Conservation (phyloP, 2,797 vertebrate genomes). For the Dipus sagitta region DNA sequence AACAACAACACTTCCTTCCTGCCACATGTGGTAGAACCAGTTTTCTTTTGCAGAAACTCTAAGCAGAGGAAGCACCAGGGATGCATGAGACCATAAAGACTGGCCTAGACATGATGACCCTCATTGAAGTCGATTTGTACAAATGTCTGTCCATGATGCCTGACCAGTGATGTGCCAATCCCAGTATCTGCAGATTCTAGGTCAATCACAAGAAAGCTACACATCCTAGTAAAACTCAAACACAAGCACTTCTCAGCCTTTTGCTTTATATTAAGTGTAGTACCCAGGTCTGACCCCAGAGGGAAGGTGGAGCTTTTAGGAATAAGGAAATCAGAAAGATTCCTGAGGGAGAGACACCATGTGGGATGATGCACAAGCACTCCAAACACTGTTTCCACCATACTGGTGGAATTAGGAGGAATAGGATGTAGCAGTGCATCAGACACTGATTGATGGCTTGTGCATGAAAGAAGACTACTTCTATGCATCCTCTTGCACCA, state of each 20-base stretch:
- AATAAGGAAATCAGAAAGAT: background rate
- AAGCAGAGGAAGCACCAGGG: background rate
- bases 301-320: background rate
- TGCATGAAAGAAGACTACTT: background rate
- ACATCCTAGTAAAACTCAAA: background rate
- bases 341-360: background rate
- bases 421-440: background rate
- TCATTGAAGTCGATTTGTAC: background rate
- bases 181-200: background rate
- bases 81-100: background rate
- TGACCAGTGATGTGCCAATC: background rate
- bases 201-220: background rate
- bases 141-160: background rate
- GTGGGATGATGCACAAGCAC: background rate
- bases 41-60: slow-evolving; percentile 26
- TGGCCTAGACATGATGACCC: background rate
- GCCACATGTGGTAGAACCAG: background rate
- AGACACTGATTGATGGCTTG: accelerated
- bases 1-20: background rate
- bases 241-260: background rate
- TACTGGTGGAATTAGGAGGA: background rate
- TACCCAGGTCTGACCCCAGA: background rate
- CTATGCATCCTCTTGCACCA: background rate
- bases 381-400: background rate
- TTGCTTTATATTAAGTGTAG: background rate